phyloP scores from a whole-genome alignment of 1,140 invertebrate genomes.

The Bombus waltoni region DNA sequence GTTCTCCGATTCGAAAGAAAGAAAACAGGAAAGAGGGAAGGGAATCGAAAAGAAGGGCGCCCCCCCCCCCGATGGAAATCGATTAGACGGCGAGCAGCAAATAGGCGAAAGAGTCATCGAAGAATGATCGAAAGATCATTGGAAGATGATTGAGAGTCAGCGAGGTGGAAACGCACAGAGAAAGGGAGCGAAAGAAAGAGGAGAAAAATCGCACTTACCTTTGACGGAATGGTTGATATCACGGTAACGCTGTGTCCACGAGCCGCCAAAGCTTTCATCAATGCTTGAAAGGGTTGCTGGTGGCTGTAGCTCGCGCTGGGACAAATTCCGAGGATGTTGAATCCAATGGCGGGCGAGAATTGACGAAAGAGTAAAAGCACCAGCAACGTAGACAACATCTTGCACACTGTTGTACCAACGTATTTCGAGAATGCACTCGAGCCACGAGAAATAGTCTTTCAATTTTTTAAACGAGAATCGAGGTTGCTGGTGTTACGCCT shows the following conservation, averaged over 20 bases:
- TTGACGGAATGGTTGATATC: conserved; percentile 83
- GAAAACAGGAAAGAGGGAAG: background rate
- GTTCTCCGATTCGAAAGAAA: background rate
- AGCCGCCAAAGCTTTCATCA: conserved; percentile 84
- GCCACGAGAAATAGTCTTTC: conserved; percentile 42
- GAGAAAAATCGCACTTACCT: conserved; percentile 67
- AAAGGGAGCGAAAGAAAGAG: background rate
- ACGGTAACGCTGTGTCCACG: conserved; percentile 85
- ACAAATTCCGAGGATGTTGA: conserved; percentile 80
- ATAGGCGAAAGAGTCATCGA: background rate
- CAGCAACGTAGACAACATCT: conserved; percentile 40
- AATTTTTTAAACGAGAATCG: conserved; percentile 61
- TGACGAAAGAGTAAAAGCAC: conserved; percentile 33
- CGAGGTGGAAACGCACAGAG: background rate
- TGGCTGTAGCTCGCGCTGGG: conserved; percentile 84
- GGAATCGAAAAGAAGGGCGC: background rate
- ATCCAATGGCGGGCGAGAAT: conserved; percentile 50
- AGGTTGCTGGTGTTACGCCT: conserved; percentile 27
- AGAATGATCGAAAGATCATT: background rate
- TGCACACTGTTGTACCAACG: conserved; percentile 35
- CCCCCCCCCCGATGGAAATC: no score
- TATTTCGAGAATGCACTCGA: background rate
- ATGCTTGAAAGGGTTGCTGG: conserved; percentile 84
- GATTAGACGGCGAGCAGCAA: no score
- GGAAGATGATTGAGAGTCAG: background rate